Evolutionary conservation across 2,113 vertebrate genomes (phyloP).

Genomic region (Ia io): DNA sequence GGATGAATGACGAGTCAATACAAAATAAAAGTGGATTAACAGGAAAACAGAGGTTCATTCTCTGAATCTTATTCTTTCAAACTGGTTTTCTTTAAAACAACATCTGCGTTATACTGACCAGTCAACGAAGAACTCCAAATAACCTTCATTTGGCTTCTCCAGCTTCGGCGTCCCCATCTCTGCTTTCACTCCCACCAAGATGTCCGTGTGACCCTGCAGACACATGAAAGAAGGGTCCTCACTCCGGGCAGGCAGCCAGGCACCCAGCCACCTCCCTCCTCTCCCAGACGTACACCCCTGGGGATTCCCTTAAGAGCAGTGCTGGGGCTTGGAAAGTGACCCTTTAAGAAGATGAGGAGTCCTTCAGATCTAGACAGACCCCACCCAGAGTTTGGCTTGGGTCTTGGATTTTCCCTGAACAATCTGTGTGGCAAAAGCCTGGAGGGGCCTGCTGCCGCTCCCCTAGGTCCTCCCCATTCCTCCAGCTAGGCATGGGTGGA

Average conservation of each 20-base stretch:
- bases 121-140: constrained; percentile 97
- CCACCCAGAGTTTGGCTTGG: background rate
- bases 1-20: background rate
- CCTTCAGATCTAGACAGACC: background rate
- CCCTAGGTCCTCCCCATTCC: background rate
- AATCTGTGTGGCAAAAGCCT: background rate
- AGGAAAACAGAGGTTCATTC: background rate
- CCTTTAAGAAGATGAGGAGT: background rate
- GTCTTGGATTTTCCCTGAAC: background rate
- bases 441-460: background rate
- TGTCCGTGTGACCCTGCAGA: constrained; percentile 92
- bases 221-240: background rate
- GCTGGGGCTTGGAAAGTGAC: background rate
- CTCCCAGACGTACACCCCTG: background rate
- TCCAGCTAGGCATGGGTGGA: background rate
- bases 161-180: constrained; percentile 95
- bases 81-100: background rate
- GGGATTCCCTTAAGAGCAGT: background rate
- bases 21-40: background rate
- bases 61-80: background rate
- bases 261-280: background rate
- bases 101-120: constrained; percentile 85
- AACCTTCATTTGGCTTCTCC: constrained; percentile 91
- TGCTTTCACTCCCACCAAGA: constrained; percentile 95
- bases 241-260: background rate